These are phyloP conservation scores for Caenorhabditis sp. DNA, from an alignment of 2,888 invertebrate species.

Conservation along the genomic window DNA sequence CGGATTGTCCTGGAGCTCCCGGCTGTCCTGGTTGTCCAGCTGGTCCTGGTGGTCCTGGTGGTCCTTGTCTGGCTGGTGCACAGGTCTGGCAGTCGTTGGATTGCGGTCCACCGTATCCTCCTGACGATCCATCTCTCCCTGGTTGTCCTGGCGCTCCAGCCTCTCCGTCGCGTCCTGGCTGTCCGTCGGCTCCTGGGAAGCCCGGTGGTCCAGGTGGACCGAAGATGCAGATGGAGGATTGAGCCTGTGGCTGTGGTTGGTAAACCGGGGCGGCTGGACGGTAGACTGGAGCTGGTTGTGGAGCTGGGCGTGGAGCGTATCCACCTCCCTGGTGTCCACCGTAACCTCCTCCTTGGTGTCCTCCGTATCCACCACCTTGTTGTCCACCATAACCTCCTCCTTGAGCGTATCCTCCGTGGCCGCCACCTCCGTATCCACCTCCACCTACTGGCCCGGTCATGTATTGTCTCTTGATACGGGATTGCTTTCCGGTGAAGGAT, in stretches of 20 bases:
- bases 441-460: constrained; percentile 51
- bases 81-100: constrained; percentile 56
- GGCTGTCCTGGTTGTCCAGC: constrained; percentile 65
- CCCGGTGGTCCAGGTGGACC: constrained; percentile 76
- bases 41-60: constrained; percentile 70
- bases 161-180: constrained; percentile 61
- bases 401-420: constrained; percentile 25
- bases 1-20: constrained; percentile 55
- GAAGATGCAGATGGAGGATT: constrained; percentile 63
- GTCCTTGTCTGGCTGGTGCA: constrained; percentile 62
- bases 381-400: constrained; percentile 30
- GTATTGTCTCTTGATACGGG: constrained; percentile 60
- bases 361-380: constrained; percentile 12
- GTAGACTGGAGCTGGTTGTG: constrained; percentile 36
- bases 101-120: constrained; percentile 4
- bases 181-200: constrained; percentile 73
- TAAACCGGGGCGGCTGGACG: constrained; percentile 40
- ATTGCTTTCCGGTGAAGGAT: constrained; percentile 31
- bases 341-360: constrained; percentile 15
- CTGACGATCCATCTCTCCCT: constrained; percentile 49
- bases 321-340: constrained; percentile 21
- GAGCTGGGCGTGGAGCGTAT: constrained; percentile 19
- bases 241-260: constrained; percentile 39
- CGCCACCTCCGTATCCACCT: constrained; percentile 40
- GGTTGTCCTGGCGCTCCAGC: constrained; percentile 60